These are phyloP conservation scores for Karalla daura DNA, from an alignment of 2,797 vertebrate genomes.

Conservation along the genomic window DNA sequence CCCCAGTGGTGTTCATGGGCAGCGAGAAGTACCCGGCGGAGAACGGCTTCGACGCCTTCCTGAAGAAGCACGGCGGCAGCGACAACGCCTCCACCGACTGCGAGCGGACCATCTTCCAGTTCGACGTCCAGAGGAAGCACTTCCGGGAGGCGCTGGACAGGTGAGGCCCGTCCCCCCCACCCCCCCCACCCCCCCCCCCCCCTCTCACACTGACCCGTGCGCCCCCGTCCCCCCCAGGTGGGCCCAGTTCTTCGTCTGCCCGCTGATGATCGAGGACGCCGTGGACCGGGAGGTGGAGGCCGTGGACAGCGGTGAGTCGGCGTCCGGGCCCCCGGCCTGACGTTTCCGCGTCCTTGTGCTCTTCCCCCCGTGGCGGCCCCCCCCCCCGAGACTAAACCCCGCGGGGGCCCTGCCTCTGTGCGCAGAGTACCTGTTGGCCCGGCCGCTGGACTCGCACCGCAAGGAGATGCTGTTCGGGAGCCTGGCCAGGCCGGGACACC, in stretches of 20 bases:
- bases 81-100: slow-evolving; percentile 97
- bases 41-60: slow-evolving; percentile 94
- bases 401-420: slow-evolving; percentile 1
- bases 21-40: slow-evolving; percentile 95
- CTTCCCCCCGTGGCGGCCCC: background rate
- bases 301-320: slow-evolving; percentile 92
- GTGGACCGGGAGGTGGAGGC: slow-evolving; percentile 96
- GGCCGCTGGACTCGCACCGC: slow-evolving; percentile 93
- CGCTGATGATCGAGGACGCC: slow-evolving; percentile 94
- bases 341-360: background rate
- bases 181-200: fast-evolving
- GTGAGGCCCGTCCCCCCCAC: slow-evolving; percentile 69
- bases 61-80: slow-evolving; percentile 96
- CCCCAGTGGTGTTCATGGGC: slow-evolving; percentile 97
- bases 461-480: slow-evolving; percentile 97
- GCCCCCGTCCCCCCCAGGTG: too few relatives aligned
- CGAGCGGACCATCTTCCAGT: slow-evolving; percentile 96
- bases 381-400: background rate
- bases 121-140: slow-evolving; percentile 93
- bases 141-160: slow-evolving; percentile 95
- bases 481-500: slow-evolving; percentile 91
- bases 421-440: slow-evolving; percentile 93
- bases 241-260: slow-evolving; percentile 97
- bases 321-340: too few relatives aligned
- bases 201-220: too few relatives aligned